Evolutionary conservation across 2,113 vertebrate species (phyloP).

Genomic region (Upupa epops): DNA sequence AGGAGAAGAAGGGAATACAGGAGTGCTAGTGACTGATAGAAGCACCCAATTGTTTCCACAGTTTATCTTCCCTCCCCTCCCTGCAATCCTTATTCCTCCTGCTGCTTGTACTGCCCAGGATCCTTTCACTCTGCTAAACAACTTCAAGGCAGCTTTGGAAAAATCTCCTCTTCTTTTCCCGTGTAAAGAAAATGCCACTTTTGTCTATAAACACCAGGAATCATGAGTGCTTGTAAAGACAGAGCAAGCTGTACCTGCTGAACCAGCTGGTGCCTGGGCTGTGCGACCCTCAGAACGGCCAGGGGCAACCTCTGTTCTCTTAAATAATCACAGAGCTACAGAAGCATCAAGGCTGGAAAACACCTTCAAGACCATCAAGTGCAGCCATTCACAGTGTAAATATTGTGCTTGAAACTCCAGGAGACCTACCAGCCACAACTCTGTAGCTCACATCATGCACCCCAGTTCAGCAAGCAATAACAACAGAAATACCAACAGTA

Average conservation of each 20-base stretch:
- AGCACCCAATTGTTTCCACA: background rate
- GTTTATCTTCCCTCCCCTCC: background rate
- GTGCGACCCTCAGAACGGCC: no score
- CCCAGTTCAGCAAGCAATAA: background rate
- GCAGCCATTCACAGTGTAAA: no score
- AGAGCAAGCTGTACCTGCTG: background rate
- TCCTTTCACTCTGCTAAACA: background rate
- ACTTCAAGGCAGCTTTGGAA: background rate
- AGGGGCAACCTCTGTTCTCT: background rate
- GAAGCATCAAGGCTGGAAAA: no score
- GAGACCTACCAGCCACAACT: background rate
- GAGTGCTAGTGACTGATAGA: conserved; percentile 49
- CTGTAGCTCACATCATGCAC: background rate
- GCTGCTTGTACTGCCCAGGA: background rate
- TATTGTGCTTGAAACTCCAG: background rate
- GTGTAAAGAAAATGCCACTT: background rate
- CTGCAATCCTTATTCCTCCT: background rate
- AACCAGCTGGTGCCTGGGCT: background rate
- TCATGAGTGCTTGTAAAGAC: background rate
- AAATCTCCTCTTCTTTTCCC: background rate
- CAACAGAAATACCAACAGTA: no score
- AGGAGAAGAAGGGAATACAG: conserved; percentile 47
- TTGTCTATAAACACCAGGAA: background rate
- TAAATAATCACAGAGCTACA: no score
- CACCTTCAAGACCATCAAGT: no score